These are phyloP conservation scores for Diplosoma virens DNA, from an alignment of 23 tunicate genomes.

Conservation along the genomic window DNA sequence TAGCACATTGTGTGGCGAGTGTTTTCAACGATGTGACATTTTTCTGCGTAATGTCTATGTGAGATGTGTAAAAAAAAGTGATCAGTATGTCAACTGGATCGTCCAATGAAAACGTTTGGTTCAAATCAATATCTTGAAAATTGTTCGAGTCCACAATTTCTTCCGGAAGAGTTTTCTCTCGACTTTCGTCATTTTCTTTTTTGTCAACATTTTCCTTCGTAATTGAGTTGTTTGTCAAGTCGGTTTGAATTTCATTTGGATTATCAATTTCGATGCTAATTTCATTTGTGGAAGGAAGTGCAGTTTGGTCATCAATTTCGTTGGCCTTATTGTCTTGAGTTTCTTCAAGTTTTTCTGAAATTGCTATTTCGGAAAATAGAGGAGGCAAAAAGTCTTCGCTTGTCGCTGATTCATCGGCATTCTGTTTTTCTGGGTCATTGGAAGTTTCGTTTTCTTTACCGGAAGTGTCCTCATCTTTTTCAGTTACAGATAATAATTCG, in stretches of 20 bases:
- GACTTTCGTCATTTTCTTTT: not conserved
- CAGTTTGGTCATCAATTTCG: no score
- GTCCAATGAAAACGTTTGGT: not conserved
- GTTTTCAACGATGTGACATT: slow-evolving; percentile 52
- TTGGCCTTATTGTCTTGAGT: no score
- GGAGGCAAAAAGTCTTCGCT: not conserved
- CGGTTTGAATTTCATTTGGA: no score
- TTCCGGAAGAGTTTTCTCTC: not conserved
- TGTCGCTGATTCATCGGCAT: not conserved
- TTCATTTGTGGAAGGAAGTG: no score
- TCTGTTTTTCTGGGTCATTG: not conserved
- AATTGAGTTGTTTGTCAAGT: not conserved
- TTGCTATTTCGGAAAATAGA: not conserved
- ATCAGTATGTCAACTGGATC: slow-evolving; percentile 30
- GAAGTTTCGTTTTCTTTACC: slow-evolving; percentile 1
- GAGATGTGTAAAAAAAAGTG: slow-evolving; percentile 79
- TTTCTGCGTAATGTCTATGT: slow-evolving; percentile 62
- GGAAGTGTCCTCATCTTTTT: not conserved
- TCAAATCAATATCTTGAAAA: not conserved
- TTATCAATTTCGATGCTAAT: no score
- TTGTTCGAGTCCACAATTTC: not conserved
- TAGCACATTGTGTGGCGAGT: slow-evolving; percentile 52
- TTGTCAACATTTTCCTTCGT: no score
- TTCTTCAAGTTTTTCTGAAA: no score
- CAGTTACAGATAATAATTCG: not conserved